Evolutionary conservation across 1,140 invertebrate genomes (phyloP).

Genomic region (Drosophila parvula): DNA sequence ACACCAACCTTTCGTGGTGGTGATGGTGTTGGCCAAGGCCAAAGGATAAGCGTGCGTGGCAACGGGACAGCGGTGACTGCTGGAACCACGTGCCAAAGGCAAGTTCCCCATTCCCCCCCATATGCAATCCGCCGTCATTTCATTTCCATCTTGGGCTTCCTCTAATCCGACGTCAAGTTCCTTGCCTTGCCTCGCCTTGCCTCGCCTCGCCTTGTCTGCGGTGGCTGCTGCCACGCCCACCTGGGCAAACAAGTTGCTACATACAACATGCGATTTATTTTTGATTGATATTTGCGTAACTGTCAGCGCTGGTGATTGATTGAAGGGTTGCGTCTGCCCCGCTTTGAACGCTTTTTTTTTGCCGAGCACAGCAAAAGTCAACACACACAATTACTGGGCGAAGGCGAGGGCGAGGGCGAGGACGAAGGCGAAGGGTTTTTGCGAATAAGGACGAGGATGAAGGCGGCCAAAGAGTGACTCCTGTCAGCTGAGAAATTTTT

Average conservation of each 20-base stretch:
- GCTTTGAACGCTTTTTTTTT: constrained; percentile 24
- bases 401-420: not conserved
- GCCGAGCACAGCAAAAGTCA: constrained; percentile 56
- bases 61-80: constrained; percentile 9
- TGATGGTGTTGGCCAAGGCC: constrained; percentile 20
- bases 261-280: constrained; percentile 77
- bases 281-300: constrained; percentile 80
- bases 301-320: constrained; percentile 77
- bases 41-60: constrained; percentile 14
- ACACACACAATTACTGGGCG: constrained; percentile 48
- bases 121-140: constrained; percentile 1
- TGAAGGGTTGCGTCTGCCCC: constrained; percentile 63
- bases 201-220: constrained; percentile 29
- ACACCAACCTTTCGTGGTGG: not conserved
- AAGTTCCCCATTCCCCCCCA: constrained; percentile 1
- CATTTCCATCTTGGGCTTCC: constrained; percentile 23
- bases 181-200: not conserved
- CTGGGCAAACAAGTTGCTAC: constrained; percentile 73
- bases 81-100: constrained; percentile 39
- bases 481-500: constrained; percentile 58
- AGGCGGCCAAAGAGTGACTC: constrained; percentile 12
- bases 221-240: constrained; percentile 48
- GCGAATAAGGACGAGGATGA: not conserved
- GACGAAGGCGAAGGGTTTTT: not conserved
- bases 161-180: constrained; percentile 39